Percentiles rank a stretch among this genome's conserved stretches.
These are phyloP conservation scores for Ciconia maguari DNA, from an alignment of 2,113 vertebrate genomes.

Conservation along the genomic window DNA sequence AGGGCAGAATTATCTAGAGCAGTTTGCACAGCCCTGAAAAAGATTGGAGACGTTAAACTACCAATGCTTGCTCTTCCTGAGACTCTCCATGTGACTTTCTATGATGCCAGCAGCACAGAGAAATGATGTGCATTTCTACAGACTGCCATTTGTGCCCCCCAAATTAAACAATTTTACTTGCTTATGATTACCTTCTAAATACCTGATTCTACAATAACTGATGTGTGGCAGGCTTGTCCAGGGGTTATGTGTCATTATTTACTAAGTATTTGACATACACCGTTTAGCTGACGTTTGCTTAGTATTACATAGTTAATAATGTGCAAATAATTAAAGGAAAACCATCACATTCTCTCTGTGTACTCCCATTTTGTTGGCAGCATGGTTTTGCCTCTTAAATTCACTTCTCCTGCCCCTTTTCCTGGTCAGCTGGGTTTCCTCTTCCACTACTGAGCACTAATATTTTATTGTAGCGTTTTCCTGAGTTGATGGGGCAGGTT, in stretches of 20 bases:
- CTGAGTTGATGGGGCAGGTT: neutral
- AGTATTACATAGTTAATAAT: neutral
- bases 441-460: neutral
- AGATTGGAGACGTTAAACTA: neutral
- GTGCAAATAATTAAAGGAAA: neutral
- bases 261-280: neutral
- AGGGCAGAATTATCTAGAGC: neutral
- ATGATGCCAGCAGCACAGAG: neutral
- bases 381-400: neutral
- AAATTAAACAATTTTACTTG: neutral
- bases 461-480: neutral
- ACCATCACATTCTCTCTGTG: neutral
- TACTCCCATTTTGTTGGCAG: neutral
- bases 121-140: neutral
- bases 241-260: neutral
- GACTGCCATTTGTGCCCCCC: neutral
- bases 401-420: neutral
- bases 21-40: neutral
- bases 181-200: neutral
- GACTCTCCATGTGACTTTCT: neutral
- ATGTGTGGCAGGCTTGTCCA: neutral
- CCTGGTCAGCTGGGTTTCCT: neutral
- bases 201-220: neutral
- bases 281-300: neutral
- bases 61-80: neutral